Evolutionary conservation across 2,797 vertebrate species (phyloP).

Genomic region (Delichon dasypus): DNA sequence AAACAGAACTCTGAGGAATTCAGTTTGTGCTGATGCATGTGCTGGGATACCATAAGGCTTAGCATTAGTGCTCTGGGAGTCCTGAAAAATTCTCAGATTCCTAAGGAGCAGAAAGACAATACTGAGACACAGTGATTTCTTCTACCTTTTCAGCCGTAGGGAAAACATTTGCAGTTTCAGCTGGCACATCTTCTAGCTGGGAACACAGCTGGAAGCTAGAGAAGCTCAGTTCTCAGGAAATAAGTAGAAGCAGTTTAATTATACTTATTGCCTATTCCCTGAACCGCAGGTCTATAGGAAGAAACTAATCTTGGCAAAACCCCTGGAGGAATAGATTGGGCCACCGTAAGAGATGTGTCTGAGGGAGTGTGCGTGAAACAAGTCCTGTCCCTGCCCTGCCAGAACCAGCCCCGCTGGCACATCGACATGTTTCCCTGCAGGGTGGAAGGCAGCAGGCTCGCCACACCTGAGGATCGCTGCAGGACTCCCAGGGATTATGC

Average conservation of each 20-base stretch:
- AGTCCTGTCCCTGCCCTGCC: background rate
- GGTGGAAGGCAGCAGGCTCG: fast-evolving
- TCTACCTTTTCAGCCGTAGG: background rate
- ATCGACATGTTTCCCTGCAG: fast-evolving
- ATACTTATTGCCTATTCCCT: background rate
- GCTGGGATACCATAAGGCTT: background rate
- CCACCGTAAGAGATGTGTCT: background rate
- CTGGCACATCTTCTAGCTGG: background rate
- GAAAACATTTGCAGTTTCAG: background rate
- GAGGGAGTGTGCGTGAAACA: background rate
- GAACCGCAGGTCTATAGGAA: background rate
- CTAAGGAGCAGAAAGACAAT: background rate
- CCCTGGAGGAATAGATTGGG: background rate
- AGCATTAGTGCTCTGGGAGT: background rate
- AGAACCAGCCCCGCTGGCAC: background rate
- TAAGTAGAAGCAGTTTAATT: background rate
- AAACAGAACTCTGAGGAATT: background rate
- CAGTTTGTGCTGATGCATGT: background rate
- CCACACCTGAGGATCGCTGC: background rate
- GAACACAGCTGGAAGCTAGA: background rate
- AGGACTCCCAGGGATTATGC: background rate
- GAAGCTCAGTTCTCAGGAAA: background rate
- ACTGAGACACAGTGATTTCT: background rate
- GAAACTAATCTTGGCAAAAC: background rate
- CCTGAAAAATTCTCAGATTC: background rate